Percentiles rank a stretch among this genome's conserved stretches.
These are phyloP conservation scores for Cheilosia grossa DNA, from an alignment of 2,888 invertebrate species.

Conservation along the genomic window DNA sequence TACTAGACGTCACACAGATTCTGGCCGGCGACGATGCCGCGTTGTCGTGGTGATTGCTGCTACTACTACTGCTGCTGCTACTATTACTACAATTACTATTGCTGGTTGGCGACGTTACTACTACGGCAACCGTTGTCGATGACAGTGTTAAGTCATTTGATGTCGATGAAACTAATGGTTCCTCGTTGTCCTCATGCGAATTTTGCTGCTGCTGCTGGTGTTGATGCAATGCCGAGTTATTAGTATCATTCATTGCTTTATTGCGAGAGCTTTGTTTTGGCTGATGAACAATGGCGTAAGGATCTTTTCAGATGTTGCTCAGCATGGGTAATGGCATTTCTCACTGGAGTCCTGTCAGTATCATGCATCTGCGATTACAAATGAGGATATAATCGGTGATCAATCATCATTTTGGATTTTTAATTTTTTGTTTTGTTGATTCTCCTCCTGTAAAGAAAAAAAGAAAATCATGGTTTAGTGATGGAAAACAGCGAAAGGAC, in stretches of 20 bases:
- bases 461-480: background rate
- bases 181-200: conserved; percentile 77
- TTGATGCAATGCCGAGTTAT: conserved; percentile 74
- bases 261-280: conserved; percentile 35
- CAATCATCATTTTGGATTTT: conserved; percentile 12
- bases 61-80: conserved; percentile 51
- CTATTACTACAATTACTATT: conserved; percentile 60
- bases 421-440: background rate
- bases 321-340: conserved; percentile 7
- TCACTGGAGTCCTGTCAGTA: conserved; percentile 20
- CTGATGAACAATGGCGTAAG: background rate
- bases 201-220: conserved; percentile 73
- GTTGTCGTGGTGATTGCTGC: conserved; percentile 42
- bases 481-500: no score
- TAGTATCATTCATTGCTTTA: conserved; percentile 79
- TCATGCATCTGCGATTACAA: conserved; percentile 35
- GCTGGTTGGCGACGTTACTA: conserved; percentile 67
- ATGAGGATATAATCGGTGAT: conserved; percentile 40
- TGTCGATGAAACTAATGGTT: conserved; percentile 79
- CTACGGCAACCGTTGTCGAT: conserved; percentile 74
- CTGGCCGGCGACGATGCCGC: conserved; percentile 58
- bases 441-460: conserved; percentile 17
- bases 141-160: conserved; percentile 76
- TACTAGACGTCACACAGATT: conserved; percentile 68
- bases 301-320: conserved; percentile 9